A percentile compares a stretch with the other conserved stretches of the same genome.
Evolutionary conservation across 2,888 invertebrate species (phyloP).

Genomic region (Theretra japonica): DNA sequence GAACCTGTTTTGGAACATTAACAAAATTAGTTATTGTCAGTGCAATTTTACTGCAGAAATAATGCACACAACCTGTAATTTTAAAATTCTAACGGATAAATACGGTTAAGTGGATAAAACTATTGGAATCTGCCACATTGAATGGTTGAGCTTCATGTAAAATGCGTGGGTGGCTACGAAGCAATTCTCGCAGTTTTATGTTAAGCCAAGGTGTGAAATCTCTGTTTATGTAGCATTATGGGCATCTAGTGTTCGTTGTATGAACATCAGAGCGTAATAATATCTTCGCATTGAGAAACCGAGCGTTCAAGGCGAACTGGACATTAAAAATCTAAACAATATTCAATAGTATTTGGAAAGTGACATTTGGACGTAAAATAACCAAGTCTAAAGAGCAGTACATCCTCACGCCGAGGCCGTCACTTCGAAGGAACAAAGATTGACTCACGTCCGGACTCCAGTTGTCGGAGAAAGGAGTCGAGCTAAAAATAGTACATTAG

Average conservation of each 20-base stretch:
- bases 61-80: conserved; percentile 1
- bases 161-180: conserved; percentile 50
- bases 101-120: background rate
- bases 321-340: conserved; percentile 73
- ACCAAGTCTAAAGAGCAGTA: conserved; percentile 46
- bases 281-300: conserved; percentile 73
- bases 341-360: conserved; percentile 70
- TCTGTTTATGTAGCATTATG: conserved; percentile 52
- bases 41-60: background rate
- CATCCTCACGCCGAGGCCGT: conserved; percentile 61
- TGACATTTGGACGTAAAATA: conserved; percentile 61
- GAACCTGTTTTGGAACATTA: conserved; percentile 18
- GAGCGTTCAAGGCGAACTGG: conserved; percentile 72
- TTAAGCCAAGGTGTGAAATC: conserved; percentile 54
- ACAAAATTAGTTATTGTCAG: background rate
- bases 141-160: conserved; percentile 43
- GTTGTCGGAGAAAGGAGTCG: conserved; percentile 71
- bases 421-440: conserved; percentile 73
- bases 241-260: conserved; percentile 59
- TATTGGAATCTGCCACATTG: conserved; percentile 3
- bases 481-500: conserved; percentile 74
- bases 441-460: conserved; percentile 76
- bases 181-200: conserved; percentile 54
- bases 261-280: conserved; percentile 60
- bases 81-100: conserved; percentile 1